Conservation (phyloP, 2,888 invertebrate species). For the Bellardia bayeri region DNA sequence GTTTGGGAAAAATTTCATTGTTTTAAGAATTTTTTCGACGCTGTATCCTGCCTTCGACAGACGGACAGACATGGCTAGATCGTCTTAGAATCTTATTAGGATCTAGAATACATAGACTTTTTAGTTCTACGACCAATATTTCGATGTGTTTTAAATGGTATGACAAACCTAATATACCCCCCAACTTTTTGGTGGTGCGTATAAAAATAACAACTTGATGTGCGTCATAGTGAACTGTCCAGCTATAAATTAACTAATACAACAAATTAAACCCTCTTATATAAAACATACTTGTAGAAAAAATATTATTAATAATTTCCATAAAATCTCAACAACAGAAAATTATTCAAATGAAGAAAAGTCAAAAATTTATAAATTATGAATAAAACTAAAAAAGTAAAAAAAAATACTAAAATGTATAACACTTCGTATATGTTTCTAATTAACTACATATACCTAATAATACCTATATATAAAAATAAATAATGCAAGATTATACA, state of each 20-base stretch:
- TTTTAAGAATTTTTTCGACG: too few species aligned
- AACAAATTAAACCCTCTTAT: not conserved
- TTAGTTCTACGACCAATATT: too few species aligned
- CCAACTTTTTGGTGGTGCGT: too few species aligned
- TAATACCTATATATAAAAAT: constrained; percentile 10
- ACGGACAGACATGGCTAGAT: too few species aligned
- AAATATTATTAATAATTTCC: constrained; percentile 33
- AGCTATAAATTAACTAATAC: constrained; percentile 48
- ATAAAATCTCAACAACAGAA: constrained; percentile 40
- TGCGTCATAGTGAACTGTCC: constrained; percentile 54
- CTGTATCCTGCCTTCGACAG: too few species aligned
- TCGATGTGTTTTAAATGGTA: too few species aligned
- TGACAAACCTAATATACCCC: too few species aligned
- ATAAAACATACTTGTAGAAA: not conserved
- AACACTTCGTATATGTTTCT: not conserved
- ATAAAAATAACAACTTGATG: constrained; percentile 17
- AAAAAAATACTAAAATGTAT: not conserved
- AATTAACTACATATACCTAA: constrained; percentile 12
- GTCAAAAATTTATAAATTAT: constrained; percentile 59
- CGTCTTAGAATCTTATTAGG: too few species aligned
- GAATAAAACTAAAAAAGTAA: not conserved
- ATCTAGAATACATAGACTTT: too few species aligned
- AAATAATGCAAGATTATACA: not conserved
- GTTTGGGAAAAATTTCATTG: too few species aligned
- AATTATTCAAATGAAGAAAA: constrained; percentile 26